Percentiles rank a stretch among this genome's conserved stretches.
Conservation (phyloP, 2,113 vertebrate genomes). For the Silurus meridionalis region DNA sequence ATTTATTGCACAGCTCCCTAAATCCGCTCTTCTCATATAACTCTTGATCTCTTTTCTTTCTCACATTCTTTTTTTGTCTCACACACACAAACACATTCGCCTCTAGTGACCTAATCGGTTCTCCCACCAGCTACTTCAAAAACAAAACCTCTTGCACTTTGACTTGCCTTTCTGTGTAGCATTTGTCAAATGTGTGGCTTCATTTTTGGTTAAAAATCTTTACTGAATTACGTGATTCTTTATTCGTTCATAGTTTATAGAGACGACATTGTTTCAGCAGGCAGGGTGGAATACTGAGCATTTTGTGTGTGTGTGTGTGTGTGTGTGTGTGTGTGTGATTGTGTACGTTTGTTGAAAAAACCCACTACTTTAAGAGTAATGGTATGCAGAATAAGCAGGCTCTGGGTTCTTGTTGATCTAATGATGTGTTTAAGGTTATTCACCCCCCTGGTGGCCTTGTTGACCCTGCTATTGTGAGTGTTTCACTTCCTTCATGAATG, state of each 20-base stretch:
- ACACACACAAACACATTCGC: slow-evolving; percentile 10
- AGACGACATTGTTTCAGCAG: slow-evolving; percentile 56
- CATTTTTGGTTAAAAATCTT: slow-evolving; percentile 16
- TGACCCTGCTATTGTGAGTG: slow-evolving; percentile 38
- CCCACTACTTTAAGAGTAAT: slow-evolving; percentile 52
- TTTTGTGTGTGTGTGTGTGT: slow-evolving; percentile 51
- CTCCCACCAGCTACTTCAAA: slow-evolving; percentile 51
- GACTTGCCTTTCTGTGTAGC: slow-evolving; percentile 38
- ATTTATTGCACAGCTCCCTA: slow-evolving; percentile 9
- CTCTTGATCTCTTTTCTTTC: slow-evolving; percentile 24
- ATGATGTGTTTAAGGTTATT: slow-evolving; percentile 66
- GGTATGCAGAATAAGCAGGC: slow-evolving; percentile 57
- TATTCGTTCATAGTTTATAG: slow-evolving; percentile 5
- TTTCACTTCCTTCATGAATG: slow-evolving; percentile 53
- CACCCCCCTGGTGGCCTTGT: slow-evolving; percentile 56
- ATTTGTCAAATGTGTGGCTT: slow-evolving; percentile 42
- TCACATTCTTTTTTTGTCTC: neutral
- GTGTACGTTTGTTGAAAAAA: slow-evolving; percentile 55
- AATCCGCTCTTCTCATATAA: slow-evolving; percentile 6
- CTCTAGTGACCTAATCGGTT: slow-evolving; percentile 41
- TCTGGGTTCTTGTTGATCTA: slow-evolving; percentile 68
- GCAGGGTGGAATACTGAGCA: slow-evolving; percentile 47
- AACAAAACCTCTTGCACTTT: slow-evolving; percentile 50
- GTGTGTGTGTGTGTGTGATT: slow-evolving; percentile 54
- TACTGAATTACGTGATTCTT: slow-evolving; percentile 49